A percentile compares a stretch with the other conserved stretches of the same genome.
Evolutionary conservation across 2,888 invertebrate species (phyloP).

Genomic region (Melipona bicolor): DNA sequence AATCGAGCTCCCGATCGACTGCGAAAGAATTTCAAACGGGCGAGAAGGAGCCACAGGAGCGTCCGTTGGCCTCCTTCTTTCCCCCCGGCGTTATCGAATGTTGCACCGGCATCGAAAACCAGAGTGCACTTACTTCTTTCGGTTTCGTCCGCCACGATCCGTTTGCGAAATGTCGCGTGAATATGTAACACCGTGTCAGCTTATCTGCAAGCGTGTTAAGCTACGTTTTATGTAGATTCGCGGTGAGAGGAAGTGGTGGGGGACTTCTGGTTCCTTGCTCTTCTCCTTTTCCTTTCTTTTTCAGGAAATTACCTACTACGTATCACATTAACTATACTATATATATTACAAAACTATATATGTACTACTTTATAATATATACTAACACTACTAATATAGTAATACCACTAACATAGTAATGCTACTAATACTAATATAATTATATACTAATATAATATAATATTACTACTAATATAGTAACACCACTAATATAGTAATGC

Average conservation of each 20-base stretch:
- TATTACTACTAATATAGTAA: too few relatives aligned
- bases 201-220: neutral
- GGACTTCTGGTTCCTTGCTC: neutral
- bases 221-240: neutral
- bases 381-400: too few relatives aligned
- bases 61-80: slow-evolving; percentile 1
- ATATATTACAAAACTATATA: too few relatives aligned
- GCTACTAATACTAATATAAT: too few relatives aligned
- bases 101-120: slow-evolving; percentile 1
- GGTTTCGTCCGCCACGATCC: neutral
- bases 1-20: slow-evolving; percentile 46
- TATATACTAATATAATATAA: too few relatives aligned
- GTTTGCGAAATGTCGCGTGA: slow-evolving; percentile 20
- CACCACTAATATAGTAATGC: too few relatives aligned
- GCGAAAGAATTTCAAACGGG: slow-evolving; percentile 54
- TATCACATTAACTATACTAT: too few relatives aligned
- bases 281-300: neutral
- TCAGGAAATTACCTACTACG: neutral
- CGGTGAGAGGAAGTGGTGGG: too few relatives aligned
- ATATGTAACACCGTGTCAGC: slow-evolving; percentile 14
- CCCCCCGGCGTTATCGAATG: slow-evolving; percentile 11
- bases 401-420: too few relatives aligned
- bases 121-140: neutral
- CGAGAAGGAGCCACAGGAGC: slow-evolving; percentile 14
- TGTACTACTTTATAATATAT: too few relatives aligned